These are phyloP conservation scores for Astur gentilis DNA, from an alignment of 2,113 vertebrate species.

Conservation along the genomic window DNA sequence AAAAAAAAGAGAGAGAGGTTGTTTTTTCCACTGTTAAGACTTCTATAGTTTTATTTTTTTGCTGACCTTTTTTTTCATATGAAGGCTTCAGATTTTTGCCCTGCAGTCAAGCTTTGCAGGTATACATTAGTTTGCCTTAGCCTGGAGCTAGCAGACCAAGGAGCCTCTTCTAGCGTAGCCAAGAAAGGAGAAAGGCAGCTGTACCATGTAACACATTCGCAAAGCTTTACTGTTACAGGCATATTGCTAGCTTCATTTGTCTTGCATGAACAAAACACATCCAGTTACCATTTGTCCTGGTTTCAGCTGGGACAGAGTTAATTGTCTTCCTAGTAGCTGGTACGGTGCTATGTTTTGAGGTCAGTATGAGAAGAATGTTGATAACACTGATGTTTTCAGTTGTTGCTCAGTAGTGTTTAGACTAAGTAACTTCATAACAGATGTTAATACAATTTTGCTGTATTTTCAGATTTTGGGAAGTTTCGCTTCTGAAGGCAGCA, in stretches of 20 bases:
- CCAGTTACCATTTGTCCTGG: not conserved
- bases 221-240: not conserved
- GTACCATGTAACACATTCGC: not conserved
- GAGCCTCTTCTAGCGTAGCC: not conserved
- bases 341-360: too few species aligned
- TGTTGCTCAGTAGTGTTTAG: too few species aligned
- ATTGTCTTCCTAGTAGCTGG: too few species aligned
- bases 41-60: too few species aligned
- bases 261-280: not conserved
- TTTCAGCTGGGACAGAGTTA: too few species aligned
- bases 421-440: not conserved
- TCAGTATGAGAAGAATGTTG: too few species aligned
- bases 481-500: not conserved
- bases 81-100: not conserved
- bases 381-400: too few species aligned
- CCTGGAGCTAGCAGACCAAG: not conserved
- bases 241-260: not conserved
- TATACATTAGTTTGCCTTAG: not conserved
- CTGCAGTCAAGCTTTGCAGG: not conserved
- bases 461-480: not conserved
- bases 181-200: not conserved
- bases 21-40: not conserved
- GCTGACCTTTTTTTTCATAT: not conserved
- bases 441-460: not conserved
- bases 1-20: rapidly evolving